Percentiles rank a stretch among this genome's conserved stretches.
Evolutionary conservation across 1,140 invertebrate species (phyloP).

Genomic region (Mycetomoellerius zeteki): DNA sequence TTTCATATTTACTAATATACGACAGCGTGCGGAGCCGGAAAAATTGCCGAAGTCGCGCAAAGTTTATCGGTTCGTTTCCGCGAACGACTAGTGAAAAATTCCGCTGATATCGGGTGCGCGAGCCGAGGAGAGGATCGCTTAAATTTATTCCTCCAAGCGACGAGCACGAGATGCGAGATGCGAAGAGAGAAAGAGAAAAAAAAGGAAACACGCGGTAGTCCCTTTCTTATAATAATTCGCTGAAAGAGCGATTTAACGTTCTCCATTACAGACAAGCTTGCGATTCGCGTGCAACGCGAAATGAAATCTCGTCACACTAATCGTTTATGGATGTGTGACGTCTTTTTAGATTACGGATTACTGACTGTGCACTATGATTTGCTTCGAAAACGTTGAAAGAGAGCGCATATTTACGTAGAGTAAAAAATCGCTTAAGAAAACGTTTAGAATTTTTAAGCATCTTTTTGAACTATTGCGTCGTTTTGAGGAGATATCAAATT

Average conservation of each 20-base stretch:
- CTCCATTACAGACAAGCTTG: conserved; percentile 26
- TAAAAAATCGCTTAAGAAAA: not conserved
- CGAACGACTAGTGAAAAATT: conserved; percentile 59
- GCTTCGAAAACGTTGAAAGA: not conserved
- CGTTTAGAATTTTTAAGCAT: not conserved
- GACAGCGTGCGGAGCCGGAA: conserved; percentile 36
- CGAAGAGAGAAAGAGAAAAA: not conserved
- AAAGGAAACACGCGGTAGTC: not conserved
- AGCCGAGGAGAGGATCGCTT: conserved; percentile 33
- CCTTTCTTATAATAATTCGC: conserved; percentile 48
- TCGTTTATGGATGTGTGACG: not conserved
- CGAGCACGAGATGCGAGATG: not conserved
- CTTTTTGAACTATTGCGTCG: not conserved
- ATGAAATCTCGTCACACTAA: conserved; percentile 9
- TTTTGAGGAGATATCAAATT: not conserved
- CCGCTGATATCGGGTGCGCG: conserved; percentile 50
- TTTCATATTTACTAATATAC: conserved; percentile 68
- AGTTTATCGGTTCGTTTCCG: conserved; percentile 63
- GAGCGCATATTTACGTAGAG: not conserved
- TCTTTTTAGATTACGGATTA: conserved; percentile 15
- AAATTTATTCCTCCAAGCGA: conserved; percentile 45
- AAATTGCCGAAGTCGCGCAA: conserved; percentile 62
- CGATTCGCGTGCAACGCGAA: conserved; percentile 13
- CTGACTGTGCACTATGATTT: not conserved
- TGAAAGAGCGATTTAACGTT: conserved; percentile 35